Evolutionary conservation across 2,888 invertebrate genomes (phyloP).

Genomic region (Cynaeus angustus): DNA sequence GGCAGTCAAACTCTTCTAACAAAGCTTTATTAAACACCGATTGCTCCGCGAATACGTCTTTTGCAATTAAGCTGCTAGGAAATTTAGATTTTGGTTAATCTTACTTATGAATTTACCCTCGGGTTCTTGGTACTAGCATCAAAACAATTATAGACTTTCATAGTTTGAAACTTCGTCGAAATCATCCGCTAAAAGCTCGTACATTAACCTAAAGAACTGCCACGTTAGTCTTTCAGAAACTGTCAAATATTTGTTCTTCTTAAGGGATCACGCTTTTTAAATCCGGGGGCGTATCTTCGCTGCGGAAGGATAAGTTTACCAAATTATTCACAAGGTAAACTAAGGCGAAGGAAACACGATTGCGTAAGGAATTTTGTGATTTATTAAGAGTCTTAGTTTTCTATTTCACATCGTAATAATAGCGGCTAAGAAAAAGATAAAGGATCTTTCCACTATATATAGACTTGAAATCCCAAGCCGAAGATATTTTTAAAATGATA

Average conservation of each 20-base stretch:
- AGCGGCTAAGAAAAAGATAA: background rate
- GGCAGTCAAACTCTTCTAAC: too few relatives aligned
- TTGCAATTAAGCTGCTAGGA: background rate
- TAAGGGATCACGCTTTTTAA: too few relatives aligned
- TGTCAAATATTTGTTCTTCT: too few relatives aligned
- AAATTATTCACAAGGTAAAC: constrained; percentile 3
- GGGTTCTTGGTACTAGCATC: background rate
- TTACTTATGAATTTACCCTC: constrained; percentile 1
- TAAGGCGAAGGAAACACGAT: background rate
- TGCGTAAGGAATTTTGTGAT: constrained; percentile 1
- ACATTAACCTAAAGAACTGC: too few relatives aligned
- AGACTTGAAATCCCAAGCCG: too few relatives aligned
- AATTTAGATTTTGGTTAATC: constrained; percentile 1
- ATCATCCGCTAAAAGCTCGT: background rate
- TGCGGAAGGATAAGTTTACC: background rate
- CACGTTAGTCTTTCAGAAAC: too few relatives aligned
- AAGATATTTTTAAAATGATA: too few relatives aligned
- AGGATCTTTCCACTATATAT: too few relatives aligned
- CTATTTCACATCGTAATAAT: background rate
- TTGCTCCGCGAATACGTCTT: background rate
- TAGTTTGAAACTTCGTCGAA: background rate
- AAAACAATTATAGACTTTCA: background rate
- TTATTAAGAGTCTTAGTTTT: background rate
- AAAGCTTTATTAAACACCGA: too few relatives aligned
- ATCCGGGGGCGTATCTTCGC: background rate